Base-by-base conservation (phyloP, 2,797 vertebrate species). In the Hyperoplus lanceolatus region DNA sequence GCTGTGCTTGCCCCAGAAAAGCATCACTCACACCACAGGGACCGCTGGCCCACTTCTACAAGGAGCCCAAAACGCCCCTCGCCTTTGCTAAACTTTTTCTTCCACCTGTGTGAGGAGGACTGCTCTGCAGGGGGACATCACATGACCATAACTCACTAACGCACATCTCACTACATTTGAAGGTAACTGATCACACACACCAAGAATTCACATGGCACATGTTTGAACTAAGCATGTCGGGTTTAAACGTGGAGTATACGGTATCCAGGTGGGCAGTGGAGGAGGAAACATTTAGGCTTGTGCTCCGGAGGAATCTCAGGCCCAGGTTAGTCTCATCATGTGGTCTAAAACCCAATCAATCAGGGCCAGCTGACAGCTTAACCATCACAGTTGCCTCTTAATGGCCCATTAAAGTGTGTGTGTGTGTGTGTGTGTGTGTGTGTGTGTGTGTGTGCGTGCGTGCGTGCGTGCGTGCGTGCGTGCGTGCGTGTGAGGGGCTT, bases 1-100 rank as follows among this genome's bases (percentile, higher is more conserved):
- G 73, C 85, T 58, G 21, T 79, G 88, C 92, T 92, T 94, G 95
- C 87, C 95, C 95, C 94, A 96, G 94, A 96, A 96, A 96, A 93
- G 90, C 78, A 74, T 70, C 48, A 39, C 83, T 90, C 93, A 95
- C 95, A 95, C 95, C 92, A 63, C 89, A 93, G 95, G 95, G 95
- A 96, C 93, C 65, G 6, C 66, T 93, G 95, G 94, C 95, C 95
- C 95, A 95, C 81, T 95, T 96, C 56, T 18, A 86, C 79, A 88
- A 93, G 88, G 86, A 93, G 89, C 83, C 92, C 91, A 93, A 93
- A 94, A 92, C 16, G 55, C 79, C 84, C 62, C 70, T 89, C 64
- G 81, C 86, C 87, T 92, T 89, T 84, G 82, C 85, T 84, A 84
- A 93, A 94, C 90, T 92, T 94, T 86, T 94, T 77, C 75, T 75